Base-by-base conservation (phyloP, 92 coral and sea anemone genomes). In the Metridium senile region DNA sequence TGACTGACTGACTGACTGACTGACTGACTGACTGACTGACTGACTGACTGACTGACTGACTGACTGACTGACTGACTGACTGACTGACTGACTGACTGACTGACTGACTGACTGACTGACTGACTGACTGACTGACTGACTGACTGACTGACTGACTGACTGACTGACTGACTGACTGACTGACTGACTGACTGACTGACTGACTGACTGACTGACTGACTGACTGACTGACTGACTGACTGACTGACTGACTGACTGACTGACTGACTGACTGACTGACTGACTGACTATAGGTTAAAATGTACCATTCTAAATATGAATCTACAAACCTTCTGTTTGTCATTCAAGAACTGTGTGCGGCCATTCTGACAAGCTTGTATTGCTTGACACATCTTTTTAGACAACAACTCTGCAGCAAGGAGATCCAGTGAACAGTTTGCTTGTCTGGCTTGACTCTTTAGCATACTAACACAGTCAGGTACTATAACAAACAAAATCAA, bases 361-460 rank as follows among this genome's bases (percentile, higher is more conserved):
- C 39, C 46, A 64, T 35, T 52, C 26, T 33, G n/a, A 46, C 68
- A 74, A 31, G 49, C 18, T 3, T 20, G 11, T 27, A 59, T 28
- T 23, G 58, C 51, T 33, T 78, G 26, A 51, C 52, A 62, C 32
- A 87, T 34, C 68, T 69, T 76, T 34, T 87, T 67, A 35, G 91
- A 80, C 56, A 87, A 61, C 23, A 56, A 39, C 64, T 91, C 97
- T 16, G 93, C 93, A 57, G 93, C 82, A 25, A 91, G 71, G 39
- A 88, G 70, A 72, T 91, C 97, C 46, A 89, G 27, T 71, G 97
- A 77, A 66, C 93, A 81, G 11, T 84, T 57, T 59, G 85, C 87
- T 51, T 76, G 75, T n/a, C 68, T 71, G 30, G 97, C 97, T 71
- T 91, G 91, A 11, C 11, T 51, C 62, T 83, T 88, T 54, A 91